Conservation (phyloP, 2,888 invertebrate species). For the Eudasyphora cyanicolor region DNA sequence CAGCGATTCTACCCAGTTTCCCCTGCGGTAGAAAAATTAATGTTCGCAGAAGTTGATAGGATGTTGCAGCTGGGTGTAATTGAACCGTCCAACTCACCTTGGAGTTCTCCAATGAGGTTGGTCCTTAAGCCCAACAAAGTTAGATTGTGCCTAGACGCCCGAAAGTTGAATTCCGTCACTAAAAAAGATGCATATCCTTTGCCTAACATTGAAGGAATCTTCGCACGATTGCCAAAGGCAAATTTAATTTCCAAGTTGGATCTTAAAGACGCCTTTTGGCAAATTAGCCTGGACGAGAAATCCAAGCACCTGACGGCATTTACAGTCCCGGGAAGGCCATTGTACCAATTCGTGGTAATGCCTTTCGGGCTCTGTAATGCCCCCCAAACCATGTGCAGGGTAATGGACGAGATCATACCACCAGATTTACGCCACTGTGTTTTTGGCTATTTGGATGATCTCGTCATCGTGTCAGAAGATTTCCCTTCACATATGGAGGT, state of each 20-base stretch:
- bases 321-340: no score
- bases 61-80: conserved; percentile 71
- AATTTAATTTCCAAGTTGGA: conserved; percentile 41
- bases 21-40: conserved; percentile 57
- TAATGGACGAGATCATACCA: conserved; percentile 61
- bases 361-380: conserved; percentile 63
- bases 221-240: conserved; percentile 51
- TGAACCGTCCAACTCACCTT: conserved; percentile 64
- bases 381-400: conserved; percentile 51
- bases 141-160: conserved; percentile 34
- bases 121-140: conserved; percentile 40
- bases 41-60: conserved; percentile 69
- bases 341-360: conserved; percentile 61
- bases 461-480: conserved; percentile 34
- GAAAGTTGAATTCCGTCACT: conserved; percentile 28
- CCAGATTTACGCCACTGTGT: conserved; percentile 47
- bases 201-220: conserved; percentile 57
- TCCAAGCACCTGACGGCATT: no score
- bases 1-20: conserved; percentile 63
- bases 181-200: conserved; percentile 63
- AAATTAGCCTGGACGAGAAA: no score
- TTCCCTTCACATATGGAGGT: conserved; percentile 34
- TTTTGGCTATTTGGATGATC: conserved; percentile 50
- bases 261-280: no score
- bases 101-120: conserved; percentile 45